Conservation (phyloP, 2,797 vertebrate genomes). For the Philypnodon macrostomus region DNA sequence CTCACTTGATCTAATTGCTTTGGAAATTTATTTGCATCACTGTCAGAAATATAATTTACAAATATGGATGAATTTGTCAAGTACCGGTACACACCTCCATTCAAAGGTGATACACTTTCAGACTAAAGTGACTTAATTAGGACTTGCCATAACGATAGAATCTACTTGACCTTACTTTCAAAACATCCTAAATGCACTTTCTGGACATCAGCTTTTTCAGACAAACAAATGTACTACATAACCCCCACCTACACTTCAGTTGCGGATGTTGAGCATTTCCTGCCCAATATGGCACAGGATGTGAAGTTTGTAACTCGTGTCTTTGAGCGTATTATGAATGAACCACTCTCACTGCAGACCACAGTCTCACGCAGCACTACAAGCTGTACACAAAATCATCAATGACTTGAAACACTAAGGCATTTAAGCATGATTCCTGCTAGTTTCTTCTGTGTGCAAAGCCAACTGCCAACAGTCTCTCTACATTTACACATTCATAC, state of each 20-base stretch:
- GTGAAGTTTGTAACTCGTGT: constrained; percentile 59
- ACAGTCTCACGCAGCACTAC: constrained; percentile 47
- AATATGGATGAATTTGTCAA: constrained; percentile 12
- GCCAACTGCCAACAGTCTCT: too few species aligned
- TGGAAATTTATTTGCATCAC: constrained; percentile 35
- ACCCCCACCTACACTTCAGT: constrained; percentile 53
- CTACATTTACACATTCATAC: too few species aligned
- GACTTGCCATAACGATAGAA: background rate
- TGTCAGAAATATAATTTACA: constrained; percentile 7
- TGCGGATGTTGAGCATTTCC: constrained; percentile 72
- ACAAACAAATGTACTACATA: constrained; percentile 26
- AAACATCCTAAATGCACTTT: background rate
- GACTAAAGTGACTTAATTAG: constrained; percentile 12
- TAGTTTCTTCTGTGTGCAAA: background rate
- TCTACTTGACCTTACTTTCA: background rate
- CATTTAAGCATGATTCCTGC: background rate
- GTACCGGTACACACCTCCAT: constrained; percentile 11
- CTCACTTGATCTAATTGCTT: constrained; percentile 17
- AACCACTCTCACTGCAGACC: constrained; percentile 56
- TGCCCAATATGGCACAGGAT: constrained; percentile 65
- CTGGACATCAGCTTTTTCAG: background rate
- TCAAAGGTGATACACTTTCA: background rate
- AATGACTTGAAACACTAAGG: too few species aligned
- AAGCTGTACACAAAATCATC: constrained; percentile 26
- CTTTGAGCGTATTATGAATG: constrained; percentile 70